A percentile compares a stretch with the other conserved stretches of the same genome.
phyloP scores from a whole-genome alignment of 2,113 vertebrate genomes.

The Rhodinocichla rosea region DNA sequence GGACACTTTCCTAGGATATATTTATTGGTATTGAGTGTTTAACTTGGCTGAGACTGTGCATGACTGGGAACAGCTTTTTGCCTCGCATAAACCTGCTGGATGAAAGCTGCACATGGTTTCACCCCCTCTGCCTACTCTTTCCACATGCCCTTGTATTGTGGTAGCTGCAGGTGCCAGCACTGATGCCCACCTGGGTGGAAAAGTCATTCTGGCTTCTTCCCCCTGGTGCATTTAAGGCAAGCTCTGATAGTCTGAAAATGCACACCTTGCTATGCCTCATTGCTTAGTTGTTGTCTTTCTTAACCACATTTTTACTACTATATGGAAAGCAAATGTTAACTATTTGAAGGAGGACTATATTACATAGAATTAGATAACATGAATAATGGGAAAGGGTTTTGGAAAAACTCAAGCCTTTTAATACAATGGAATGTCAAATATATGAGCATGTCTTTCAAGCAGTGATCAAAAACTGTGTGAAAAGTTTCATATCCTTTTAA shows the following conservation, averaged over 20 bases:
- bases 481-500: slow-evolving; percentile 57
- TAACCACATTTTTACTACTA: background rate
- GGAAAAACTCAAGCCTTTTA: slow-evolving; percentile 20
- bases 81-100: background rate
- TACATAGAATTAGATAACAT: slow-evolving; percentile 6
- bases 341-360: background rate
- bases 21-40: background rate
- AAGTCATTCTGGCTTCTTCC: background rate
- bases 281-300: background rate
- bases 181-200: background rate
- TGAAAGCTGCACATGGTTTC: background rate
- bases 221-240: background rate
- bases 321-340: background rate
- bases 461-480: slow-evolving; percentile 60
- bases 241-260: background rate
- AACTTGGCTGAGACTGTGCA: accelerated
- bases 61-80: background rate
- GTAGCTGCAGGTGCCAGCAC: background rate
- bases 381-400: slow-evolving; percentile 40
- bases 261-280: background rate
- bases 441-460: slow-evolving; percentile 43
- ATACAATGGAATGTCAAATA: slow-evolving; percentile 54
- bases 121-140: background rate
- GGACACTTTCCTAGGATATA: background rate
- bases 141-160: background rate